Evolutionary conservation across 2,888 invertebrate species (phyloP).

Genomic region (Anagyrus pseudococci): DNA sequence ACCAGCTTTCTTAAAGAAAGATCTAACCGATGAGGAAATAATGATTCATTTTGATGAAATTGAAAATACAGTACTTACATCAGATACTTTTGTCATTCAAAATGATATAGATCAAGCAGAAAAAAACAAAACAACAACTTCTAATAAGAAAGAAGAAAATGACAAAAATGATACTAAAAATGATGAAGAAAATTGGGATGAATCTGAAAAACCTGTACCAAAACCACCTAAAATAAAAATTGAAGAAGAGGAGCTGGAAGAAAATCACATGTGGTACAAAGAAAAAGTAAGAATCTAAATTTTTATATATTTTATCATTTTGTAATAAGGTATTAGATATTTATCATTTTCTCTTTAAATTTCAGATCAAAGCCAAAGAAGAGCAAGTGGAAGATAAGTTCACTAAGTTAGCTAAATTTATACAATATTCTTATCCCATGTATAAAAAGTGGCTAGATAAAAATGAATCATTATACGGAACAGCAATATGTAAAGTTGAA

Average conservation of each 20-base stretch:
- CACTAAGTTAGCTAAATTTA: conserved; percentile 53
- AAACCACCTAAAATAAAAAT: conserved; percentile 37
- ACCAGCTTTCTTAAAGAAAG: conserved; percentile 40
- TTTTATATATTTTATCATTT: conserved; percentile 3
- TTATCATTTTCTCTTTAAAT: conserved; percentile 33
- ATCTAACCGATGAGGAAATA: conserved; percentile 51
- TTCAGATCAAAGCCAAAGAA: conserved; percentile 52
- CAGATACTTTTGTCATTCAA: conserved; percentile 44
- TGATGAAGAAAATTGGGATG: conserved; percentile 40
- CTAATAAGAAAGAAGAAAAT: conserved; percentile 30
- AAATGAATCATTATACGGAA: conserved; percentile 47
- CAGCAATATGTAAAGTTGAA: conserved; percentile 54
- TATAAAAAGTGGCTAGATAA: conserved; percentile 55
- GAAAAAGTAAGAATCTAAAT: conserved; percentile 46
- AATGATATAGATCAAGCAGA: conserved; percentile 42
- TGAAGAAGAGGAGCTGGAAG: conserved; percentile 39
- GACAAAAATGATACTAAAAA: conserved; percentile 26
- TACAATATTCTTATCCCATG: conserved; percentile 54
- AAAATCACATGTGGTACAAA: conserved; percentile 49
- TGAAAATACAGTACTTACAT: conserved; percentile 50
- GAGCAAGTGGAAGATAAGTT: conserved; percentile 51
- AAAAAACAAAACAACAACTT: conserved; percentile 16
- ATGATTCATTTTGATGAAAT: conserved; percentile 53
- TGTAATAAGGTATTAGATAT: conserved; percentile 3
- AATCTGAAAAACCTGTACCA: conserved; percentile 13